Evolutionary conservation across 2,888 invertebrate genomes (phyloP).

Genomic region (Schizotus pectinicornis): DNA sequence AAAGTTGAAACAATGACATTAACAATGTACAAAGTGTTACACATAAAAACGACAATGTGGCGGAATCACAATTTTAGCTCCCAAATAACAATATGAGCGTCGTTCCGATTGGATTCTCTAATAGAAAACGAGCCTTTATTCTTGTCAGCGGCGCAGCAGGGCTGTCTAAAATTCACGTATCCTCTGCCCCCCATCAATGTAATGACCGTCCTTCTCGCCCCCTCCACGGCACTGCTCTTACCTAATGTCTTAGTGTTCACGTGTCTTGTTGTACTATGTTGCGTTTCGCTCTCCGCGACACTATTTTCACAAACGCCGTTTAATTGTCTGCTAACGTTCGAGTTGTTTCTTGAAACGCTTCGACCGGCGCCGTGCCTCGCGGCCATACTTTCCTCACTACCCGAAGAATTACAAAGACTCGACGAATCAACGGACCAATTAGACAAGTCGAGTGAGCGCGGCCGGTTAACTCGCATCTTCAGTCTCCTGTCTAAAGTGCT

Average conservation of each 20-base stretch:
- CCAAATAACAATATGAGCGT: constrained; percentile 91
- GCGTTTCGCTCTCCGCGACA: constrained; percentile 34
- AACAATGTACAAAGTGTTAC: constrained; percentile 37
- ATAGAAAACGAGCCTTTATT: constrained; percentile 59
- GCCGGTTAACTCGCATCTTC: constrained; percentile 82
- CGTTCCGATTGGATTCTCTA: constrained; percentile 77
- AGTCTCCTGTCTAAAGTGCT: constrained; percentile 81
- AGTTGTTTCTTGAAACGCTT: constrained; percentile 76
- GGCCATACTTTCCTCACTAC: constrained; percentile 85
- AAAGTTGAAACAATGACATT: constrained; percentile 44
- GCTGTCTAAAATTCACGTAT: constrained; percentile 84
- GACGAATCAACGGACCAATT: constrained; percentile 91
- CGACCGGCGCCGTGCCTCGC: constrained; percentile 64
- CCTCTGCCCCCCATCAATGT: constrained; percentile 89
- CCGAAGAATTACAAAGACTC: constrained; percentile 81
- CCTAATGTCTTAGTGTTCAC: constrained; percentile 40
- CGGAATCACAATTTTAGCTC: constrained; percentile 77
- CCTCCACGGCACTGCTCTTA: constrained; percentile 43
- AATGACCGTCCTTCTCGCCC: constrained; percentile 75
- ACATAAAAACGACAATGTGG: constrained; percentile 32
- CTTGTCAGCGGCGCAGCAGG: constrained; percentile 67
- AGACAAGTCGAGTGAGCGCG: constrained; percentile 80
- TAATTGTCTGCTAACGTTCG: constrained; percentile 73
- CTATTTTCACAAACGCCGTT: constrained; percentile 51
- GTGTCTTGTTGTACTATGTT: constrained; percentile 1